phyloP scores from a whole-genome alignment of 2,797 vertebrate genomes.

The Gallinago nigripennis region DNA sequence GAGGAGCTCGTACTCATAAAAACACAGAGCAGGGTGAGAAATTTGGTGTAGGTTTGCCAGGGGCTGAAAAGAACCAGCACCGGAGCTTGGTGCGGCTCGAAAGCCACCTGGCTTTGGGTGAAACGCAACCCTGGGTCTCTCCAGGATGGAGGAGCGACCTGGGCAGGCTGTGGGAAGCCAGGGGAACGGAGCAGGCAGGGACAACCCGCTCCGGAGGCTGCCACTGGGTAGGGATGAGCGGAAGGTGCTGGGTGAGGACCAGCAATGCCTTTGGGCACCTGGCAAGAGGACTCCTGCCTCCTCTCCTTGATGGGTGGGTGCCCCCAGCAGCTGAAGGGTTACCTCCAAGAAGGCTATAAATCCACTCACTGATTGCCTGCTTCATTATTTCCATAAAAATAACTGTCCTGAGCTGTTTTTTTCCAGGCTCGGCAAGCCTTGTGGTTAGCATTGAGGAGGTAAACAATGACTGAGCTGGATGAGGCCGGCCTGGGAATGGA shows the following conservation, averaged over 20 bases:
- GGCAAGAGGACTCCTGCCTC: background rate
- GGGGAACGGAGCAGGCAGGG: background rate
- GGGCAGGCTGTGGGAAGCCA: background rate
- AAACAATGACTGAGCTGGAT: slow-evolving; percentile 18
- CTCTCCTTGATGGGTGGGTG: background rate
- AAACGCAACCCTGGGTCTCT: background rate
- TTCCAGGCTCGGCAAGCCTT: background rate
- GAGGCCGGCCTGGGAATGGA: background rate
- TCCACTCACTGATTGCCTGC: background rate
- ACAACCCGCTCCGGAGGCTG: background rate
- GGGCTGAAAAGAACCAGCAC: background rate
- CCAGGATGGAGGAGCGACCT: background rate
- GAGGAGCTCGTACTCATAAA: slow-evolving; percentile 37
- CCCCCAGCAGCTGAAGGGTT: background rate
- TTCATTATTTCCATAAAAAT: slow-evolving; percentile 45
- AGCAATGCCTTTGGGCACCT: background rate
- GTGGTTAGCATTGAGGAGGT: background rate
- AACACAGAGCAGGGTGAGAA: slow-evolving; percentile 13
- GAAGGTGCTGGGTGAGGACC: background rate
- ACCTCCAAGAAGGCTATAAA: background rate
- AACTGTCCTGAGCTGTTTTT: background rate
- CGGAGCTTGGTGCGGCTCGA: background rate
- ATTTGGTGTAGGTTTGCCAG: background rate
- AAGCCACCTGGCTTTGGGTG: background rate
- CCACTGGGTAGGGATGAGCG: rapidly evolving